Base-by-base conservation (phyloP, 53 echinoderm and acorn worm genomes). In the Patiria pectinifera region DNA sequence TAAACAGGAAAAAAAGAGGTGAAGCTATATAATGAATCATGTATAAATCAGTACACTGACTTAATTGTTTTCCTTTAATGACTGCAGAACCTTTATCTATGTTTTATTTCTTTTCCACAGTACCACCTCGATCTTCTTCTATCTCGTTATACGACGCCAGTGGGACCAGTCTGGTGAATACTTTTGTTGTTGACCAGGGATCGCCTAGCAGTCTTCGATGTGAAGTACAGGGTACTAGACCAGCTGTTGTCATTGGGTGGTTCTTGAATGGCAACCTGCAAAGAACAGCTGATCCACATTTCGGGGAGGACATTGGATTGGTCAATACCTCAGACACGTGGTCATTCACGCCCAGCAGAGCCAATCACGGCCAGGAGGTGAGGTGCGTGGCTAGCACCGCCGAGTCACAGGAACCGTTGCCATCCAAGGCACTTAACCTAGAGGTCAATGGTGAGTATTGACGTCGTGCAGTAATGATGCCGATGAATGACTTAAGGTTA, bases 211-310 rank as follows among this genome's bases (percentile, higher is more conserved):
- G 4, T 59, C 12, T 92, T 69, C 47, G 6, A 3, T 92, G 92
- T 75, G 22, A 47, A 13, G 92, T 86, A 46, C 4, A 48, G 61
- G 43, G 53, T 46, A 43, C 92, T 13, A 69, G 60, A 71, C 92
- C 92, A 21, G 45, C 87, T 22, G 92, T 60, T 2, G 69, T 80
- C 13, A 92, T 92, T 58, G 13, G 23, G 61, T 92, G 92, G 92
- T 80, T 80, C 82, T 0, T 86, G 62, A 69, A 85, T 48, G 59
- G 19, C 11, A 12, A 4, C 16, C 12, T 63, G 26, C 45, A 46
- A 58, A 6, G 15, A 9, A 46, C 23, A 1, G 21, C 22, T 58
- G 53, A 58, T 21, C 82, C 58, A 3, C 58, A 4, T n/a, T 10
- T 23, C 10, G 23, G 82, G 21, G 24, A 19, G 19, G 23, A 10